Conservation (phyloP, 2,888 invertebrate genomes). For the Acleris emargana region DNA sequence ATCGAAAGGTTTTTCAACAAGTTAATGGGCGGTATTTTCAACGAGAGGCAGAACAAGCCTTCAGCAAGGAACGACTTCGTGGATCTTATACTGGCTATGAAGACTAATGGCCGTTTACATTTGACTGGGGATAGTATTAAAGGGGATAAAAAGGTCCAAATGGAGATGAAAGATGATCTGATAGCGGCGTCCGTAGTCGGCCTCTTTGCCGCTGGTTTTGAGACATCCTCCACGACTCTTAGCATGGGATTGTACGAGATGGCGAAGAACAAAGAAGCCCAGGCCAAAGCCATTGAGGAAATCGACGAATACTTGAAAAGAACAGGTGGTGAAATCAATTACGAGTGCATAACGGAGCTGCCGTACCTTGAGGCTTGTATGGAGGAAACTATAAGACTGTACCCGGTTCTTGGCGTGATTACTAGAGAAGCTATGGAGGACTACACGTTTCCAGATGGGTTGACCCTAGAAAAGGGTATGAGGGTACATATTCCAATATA, state of each 20-base stretch:
- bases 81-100: constrained; percentile 35
- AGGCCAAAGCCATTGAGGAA: constrained; percentile 31
- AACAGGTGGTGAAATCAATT: constrained; percentile 28
- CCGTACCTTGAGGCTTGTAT: constrained; percentile 37
- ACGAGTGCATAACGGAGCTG: constrained; percentile 36
- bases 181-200: constrained; percentile 72
- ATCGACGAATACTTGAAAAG: constrained; percentile 32
- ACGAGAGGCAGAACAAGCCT: constrained; percentile 29
- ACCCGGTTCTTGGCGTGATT: constrained; percentile 34
- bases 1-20: constrained; percentile 46
- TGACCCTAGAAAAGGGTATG: constrained; percentile 33
- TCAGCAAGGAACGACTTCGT: constrained; percentile 37
- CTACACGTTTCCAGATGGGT: constrained; percentile 37
- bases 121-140: constrained; percentile 14
- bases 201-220: constrained; percentile 51
- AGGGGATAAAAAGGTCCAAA: constrained; percentile 26
- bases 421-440: constrained; percentile 32
- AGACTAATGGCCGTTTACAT: constrained; percentile 27
- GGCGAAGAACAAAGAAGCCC: constrained; percentile 36
- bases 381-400: constrained; percentile 37
- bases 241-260: constrained; percentile 38
- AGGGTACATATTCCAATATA: constrained; percentile 39
- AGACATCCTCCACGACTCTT: constrained; percentile 35
- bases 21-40: constrained; percentile 28
- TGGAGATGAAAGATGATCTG: constrained; percentile 53